Conservation (phyloP, 2,797 vertebrate genomes). For the Paramormyrops hopkinsi region DNA sequence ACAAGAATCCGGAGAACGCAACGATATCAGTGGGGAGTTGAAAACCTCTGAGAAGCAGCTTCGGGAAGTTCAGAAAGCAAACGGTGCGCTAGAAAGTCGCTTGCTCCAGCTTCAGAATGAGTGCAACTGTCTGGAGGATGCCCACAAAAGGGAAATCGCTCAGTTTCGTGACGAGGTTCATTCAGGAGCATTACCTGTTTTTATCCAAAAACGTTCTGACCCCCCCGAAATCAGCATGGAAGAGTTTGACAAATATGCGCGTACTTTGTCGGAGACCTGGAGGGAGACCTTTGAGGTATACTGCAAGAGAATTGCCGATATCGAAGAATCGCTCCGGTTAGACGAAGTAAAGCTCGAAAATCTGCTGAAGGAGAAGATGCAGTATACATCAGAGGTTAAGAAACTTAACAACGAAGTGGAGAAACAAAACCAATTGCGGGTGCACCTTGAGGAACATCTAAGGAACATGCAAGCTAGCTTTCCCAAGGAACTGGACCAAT, state of each 20-base stretch:
- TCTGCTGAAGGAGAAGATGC: constrained; percentile 68
- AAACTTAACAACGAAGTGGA: constrained; percentile 62
- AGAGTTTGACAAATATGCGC: constrained; percentile 69
- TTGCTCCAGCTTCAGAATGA: constrained; percentile 67
- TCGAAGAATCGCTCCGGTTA: constrained; percentile 67
- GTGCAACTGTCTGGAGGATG: constrained; percentile 58
- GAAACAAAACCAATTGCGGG: constrained; percentile 65
- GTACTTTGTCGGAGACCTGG: constrained; percentile 71
- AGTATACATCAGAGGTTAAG: constrained; percentile 64
- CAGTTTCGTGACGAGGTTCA: constrained; percentile 60
- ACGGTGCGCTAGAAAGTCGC: constrained; percentile 69
- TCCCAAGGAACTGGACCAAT: constrained; percentile 59
- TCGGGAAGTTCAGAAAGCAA: constrained; percentile 59
- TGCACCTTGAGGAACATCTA: constrained; percentile 70
- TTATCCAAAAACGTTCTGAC: constrained; percentile 46
- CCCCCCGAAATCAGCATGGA: constrained; percentile 51
- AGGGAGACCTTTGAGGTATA: constrained; percentile 71
- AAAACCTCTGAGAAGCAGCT: constrained; percentile 63
- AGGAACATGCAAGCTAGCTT: constrained; percentile 67
- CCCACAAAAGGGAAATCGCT: constrained; percentile 57
- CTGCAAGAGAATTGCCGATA: constrained; percentile 69
- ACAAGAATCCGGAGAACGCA: constrained; percentile 62
- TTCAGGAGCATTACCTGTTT: constrained; percentile 43
- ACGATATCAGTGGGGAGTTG: constrained; percentile 69
- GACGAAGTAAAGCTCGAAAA: constrained; percentile 61